Evolutionary conservation across 2,888 invertebrate genomes (phyloP), one percentile per base, ranked within the genome.

Genomic region (Tubulanus polymorphus): DNA sequence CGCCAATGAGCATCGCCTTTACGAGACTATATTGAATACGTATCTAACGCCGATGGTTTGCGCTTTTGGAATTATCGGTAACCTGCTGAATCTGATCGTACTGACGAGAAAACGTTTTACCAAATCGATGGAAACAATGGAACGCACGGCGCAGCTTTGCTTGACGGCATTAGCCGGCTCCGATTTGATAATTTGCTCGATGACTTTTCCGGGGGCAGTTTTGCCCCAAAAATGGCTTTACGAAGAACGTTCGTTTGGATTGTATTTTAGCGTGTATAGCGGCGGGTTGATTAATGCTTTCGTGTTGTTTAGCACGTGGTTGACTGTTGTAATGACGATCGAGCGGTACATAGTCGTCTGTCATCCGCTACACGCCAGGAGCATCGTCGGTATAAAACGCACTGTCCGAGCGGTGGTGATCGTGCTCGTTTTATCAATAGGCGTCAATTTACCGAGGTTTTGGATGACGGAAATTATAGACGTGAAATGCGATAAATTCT

Each of bases 101-200:
- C 83, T 90, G 59, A 88, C 88, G 37, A 83, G 88, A 58, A 63
- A 75, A 26, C 73, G 73, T 59, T 61, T 76, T 20, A 66, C 67
- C 49, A 67, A 67, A 37, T 71, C 74, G 5, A 68, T 74, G 63
- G 85, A 86, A 60, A 87, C 88, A 66, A 87, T 90, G 85, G 85
- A 88, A 65, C 88, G 88, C 41, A 87, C 88, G 0, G 89, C 89
- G 37, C 90, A 90, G 76, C 85, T 88, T 74, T 90, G 79, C 87
- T 67, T 81, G 23, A 75, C 82, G 84, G 88, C 88, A 52, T 86
- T 90, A 72, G 89, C 89, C n/a, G 84, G 86, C 2, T 88, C 89
- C 15, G 88, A 90, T 35, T n/a, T n/a, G n/a, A n/a, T n/a, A n/a
- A n/a, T n/a, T n/a, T n/a, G n/a, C n/a, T n/a, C n/a, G n/a, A 82